Conservation (phyloP, 1,140 invertebrate species). For the Tetragonula clypearis region DNA sequence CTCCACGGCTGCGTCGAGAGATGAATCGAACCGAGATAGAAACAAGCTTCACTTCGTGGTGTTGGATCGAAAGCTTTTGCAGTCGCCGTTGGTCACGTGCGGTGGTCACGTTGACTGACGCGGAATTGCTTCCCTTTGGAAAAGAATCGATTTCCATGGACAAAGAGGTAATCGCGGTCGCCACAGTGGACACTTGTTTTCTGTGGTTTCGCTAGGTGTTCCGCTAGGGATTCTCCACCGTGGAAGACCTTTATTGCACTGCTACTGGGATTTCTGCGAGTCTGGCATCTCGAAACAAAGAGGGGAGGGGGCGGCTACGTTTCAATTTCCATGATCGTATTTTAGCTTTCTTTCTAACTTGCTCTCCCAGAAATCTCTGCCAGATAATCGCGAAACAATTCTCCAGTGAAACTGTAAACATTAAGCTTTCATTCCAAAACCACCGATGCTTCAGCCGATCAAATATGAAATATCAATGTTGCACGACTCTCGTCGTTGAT, state of each 20-base stretch:
- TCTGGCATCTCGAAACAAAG: neutral
- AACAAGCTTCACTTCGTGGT: neutral
- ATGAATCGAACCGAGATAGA: neutral
- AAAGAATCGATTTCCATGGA: neutral
- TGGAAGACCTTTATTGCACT: neutral
- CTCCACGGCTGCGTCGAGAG: too few relatives aligned
- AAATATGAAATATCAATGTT: too few relatives aligned
- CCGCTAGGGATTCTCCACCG: neutral
- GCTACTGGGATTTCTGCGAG: neutral
- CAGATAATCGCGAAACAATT: too few relatives aligned
- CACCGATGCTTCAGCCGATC: too few relatives aligned
- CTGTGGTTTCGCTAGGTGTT: neutral
- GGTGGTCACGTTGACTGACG: neutral
- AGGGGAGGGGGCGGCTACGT: too few relatives aligned
- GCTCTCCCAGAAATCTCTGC: too few relatives aligned
- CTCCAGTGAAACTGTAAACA: too few relatives aligned
- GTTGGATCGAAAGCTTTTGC: neutral
- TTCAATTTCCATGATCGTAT: too few relatives aligned
- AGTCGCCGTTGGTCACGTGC: neutral
- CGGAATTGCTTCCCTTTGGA: slow-evolving; percentile 11
- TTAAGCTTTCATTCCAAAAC: too few relatives aligned
- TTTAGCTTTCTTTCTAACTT: too few relatives aligned
- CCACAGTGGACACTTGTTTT: neutral
- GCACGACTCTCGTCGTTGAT: too few relatives aligned
- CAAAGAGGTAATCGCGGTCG: neutral